These are phyloP conservation scores for Drosophila neotestacea DNA, from an alignment of 2,888 invertebrate species.

Conservation along the genomic window DNA sequence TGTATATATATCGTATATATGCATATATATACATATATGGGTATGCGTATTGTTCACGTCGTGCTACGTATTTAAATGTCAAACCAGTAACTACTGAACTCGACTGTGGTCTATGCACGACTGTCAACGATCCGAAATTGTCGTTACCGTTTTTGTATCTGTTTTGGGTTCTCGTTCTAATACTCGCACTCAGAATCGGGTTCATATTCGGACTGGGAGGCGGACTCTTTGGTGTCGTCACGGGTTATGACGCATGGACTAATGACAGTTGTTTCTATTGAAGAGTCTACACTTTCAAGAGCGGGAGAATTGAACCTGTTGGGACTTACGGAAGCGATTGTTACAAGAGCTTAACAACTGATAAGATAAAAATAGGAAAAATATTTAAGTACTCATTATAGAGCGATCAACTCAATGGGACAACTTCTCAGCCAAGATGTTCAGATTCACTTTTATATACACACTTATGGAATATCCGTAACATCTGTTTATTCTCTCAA, in stretches of 20 bases:
- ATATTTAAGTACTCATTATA: slow-evolving; percentile 7
- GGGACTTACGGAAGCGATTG: slow-evolving; percentile 22
- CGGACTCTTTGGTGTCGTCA: slow-evolving; percentile 61
- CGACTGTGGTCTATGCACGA: slow-evolving; percentile 68
- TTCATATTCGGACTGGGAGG: slow-evolving; percentile 12
- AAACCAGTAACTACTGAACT: slow-evolving; percentile 55
- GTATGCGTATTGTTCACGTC: slow-evolving; percentile 21
- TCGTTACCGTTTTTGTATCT: slow-evolving; percentile 49
- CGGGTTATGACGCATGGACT: slow-evolving; percentile 63
- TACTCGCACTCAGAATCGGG: slow-evolving; percentile 13
- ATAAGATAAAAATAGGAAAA: slow-evolving; percentile 30
- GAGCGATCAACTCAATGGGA: slow-evolving; percentile 13
- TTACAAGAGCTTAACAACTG: slow-evolving; percentile 39
- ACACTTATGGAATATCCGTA: neutral
- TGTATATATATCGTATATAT: slow-evolving; percentile 14
- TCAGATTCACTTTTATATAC: neutral
- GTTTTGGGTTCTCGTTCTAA: slow-evolving; percentile 19
- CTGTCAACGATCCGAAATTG: slow-evolving; percentile 53
- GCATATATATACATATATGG: slow-evolving; percentile 38
- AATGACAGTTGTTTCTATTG: slow-evolving; percentile 45
- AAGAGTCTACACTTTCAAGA: slow-evolving; percentile 15
- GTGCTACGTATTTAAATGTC: slow-evolving; percentile 48
- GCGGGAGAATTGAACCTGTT: slow-evolving; percentile 22
- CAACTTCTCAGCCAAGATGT: slow-evolving; percentile 1
- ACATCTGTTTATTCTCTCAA: slow-evolving; percentile 6